Base-by-base conservation (phyloP, 2,113 vertebrate species). In the Eublepharis macularius region DNA sequence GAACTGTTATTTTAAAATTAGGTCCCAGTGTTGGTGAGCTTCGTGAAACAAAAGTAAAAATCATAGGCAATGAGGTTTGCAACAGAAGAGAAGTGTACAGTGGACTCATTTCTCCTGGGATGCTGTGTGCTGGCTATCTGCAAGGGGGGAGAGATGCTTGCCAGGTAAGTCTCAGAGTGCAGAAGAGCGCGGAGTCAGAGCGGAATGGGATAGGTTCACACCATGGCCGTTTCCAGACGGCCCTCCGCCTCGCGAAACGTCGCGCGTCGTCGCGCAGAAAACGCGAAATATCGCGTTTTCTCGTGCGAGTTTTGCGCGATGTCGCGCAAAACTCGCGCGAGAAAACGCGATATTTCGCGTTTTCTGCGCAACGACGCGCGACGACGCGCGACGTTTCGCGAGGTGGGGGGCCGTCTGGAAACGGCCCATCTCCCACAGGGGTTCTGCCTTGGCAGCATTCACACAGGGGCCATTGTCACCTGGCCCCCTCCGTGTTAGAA, bases 91-190 rank as follows among this genome's bases (percentile, higher is more conserved):
- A 92, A 91, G 93, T 96, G 8, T 97, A 97, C 0, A 43, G 2
- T 0, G 96, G 94, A 13, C 95, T 91, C 0, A 90, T 98, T 93
- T 97, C 97, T 2, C 92, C 94, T 49, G 97, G 98, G 75, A 99
- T 99, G 98, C 75, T 97, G 85, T 99, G 98, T 88, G 98, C 98
- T 80, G 98, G 98, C 69, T 92, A 97, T 75, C 95, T 98, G 74
- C 82, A 41, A 2, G 98, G 98, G 83, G 95, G 95, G 69, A 96
- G 98, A 21, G 98, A 99, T 92, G 98, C 98, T 57, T 99, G 98
- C 95, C 98, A 98, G 97, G 98, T 99, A 97, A 81, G 87, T 89
- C 0, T 80, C 2, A 77, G 84, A 6, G 19, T 26, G 9, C 24
- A 10, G 2, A 47, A 75, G 29, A 0, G 79, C 8, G 68, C 32